Conservation (phyloP, 2,888 invertebrate species). For the Sinohyriopsis cumingii region DNA sequence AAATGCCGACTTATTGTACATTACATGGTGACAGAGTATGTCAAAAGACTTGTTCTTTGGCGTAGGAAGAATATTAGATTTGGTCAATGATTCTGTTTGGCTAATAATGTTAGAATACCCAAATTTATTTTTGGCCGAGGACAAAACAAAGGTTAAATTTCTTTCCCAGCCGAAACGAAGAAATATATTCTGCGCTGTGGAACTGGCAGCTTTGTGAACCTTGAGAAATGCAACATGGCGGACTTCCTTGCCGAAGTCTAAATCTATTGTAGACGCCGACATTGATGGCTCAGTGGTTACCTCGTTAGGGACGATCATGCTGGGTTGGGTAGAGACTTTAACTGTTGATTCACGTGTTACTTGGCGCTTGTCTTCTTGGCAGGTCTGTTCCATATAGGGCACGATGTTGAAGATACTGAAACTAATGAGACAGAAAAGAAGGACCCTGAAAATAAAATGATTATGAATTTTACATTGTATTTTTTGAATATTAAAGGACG, state of each 20-base stretch:
- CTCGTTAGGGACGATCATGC: too few species aligned
- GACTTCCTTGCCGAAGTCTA: slow-evolving; percentile 8
- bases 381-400: too few species aligned
- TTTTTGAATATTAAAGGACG: too few species aligned
- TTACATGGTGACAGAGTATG: slow-evolving; percentile 42
- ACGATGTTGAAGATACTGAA: too few species aligned
- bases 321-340: too few species aligned
- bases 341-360: too few species aligned
- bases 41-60: slow-evolving; percentile 28
- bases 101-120: slow-evolving; percentile 38
- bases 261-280: too few species aligned
- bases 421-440: too few species aligned
- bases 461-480: too few species aligned
- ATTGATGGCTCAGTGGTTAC: too few species aligned
- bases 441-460: too few species aligned
- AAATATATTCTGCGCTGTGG: slow-evolving; percentile 8
- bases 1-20: slow-evolving; percentile 31
- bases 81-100: slow-evolving; percentile 17
- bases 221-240: slow-evolving; percentile 45
- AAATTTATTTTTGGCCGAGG: slow-evolving; percentile 28
- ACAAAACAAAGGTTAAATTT: slow-evolving; percentile 36
- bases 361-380: too few species aligned
- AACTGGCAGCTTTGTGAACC: slow-evolving; percentile 44
- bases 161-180: slow-evolving; percentile 32
- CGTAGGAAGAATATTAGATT: slow-evolving; percentile 24